Conservation (phyloP, 2,797 vertebrate species). For the Aulostomus chinensis region DNA sequence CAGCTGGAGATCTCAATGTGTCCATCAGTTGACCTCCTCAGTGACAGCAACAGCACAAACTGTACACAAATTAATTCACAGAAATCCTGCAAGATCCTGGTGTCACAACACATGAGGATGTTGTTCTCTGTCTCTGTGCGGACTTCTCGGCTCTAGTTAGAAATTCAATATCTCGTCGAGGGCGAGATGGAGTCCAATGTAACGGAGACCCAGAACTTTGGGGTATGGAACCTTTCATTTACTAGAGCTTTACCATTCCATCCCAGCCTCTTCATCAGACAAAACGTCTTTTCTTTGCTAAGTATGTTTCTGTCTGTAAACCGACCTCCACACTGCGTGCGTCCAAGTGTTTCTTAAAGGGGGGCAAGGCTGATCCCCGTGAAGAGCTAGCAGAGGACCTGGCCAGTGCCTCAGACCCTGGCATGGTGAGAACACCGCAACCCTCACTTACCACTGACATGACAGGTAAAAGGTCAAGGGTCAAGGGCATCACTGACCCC, state of each 20-base stretch:
- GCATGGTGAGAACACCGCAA: constrained; percentile 75
- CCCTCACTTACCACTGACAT: too few species aligned
- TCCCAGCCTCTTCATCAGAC: constrained; percentile 36
- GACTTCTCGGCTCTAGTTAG: constrained; percentile 45
- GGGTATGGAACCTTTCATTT: constrained; percentile 51
- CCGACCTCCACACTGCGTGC: too few species aligned
- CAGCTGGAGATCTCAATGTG: too few species aligned
- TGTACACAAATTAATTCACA: too few species aligned
- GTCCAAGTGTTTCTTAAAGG: constrained; percentile 89
- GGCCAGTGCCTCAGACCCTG: constrained; percentile 85
- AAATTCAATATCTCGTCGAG: constrained; percentile 40
- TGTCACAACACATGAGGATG: too few species aligned
- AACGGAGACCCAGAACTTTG: constrained; percentile 48
- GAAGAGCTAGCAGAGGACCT: constrained; percentile 84
- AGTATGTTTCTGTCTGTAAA: too few species aligned
- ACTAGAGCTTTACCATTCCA: constrained; percentile 26
- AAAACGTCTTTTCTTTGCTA: too few species aligned
- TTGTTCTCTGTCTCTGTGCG: constrained; percentile 55
- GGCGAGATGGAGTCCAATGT: constrained; percentile 61
- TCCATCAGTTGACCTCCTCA: too few species aligned
- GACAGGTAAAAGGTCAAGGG: too few species aligned
- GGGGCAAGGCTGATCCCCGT: constrained; percentile 90
- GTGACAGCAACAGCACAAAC: too few species aligned
- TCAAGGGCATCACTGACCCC: too few species aligned
- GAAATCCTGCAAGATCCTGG: too few species aligned